Percentiles rank a stretch among this genome's conserved stretches.
phyloP scores from a whole-genome alignment of 2,888 invertebrate genomes.

The Cataglyphis albicans region DNA sequence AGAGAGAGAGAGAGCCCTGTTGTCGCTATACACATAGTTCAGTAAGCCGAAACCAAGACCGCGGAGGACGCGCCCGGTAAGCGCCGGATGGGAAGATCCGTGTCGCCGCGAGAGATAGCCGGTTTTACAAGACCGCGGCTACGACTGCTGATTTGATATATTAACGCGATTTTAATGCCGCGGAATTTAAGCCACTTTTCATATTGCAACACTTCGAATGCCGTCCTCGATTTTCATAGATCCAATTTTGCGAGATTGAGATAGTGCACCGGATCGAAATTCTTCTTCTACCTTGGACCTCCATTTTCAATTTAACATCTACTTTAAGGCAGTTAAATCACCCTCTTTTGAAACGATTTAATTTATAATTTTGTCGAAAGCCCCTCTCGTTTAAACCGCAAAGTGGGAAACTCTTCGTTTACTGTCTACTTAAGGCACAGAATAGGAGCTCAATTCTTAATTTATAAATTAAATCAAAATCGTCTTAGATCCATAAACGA shows the following conservation, averaged over 20 bases:
- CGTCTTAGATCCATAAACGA: not conserved
- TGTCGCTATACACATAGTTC: slow-evolving; percentile 72
- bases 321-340: not conserved
- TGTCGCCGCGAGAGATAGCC: not conserved
- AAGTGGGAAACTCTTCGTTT: not conserved
- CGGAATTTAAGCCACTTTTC: not conserved
- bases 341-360: not conserved
- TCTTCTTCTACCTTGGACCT: not conserved
- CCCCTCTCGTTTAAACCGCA: not conserved
- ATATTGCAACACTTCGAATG: not conserved
- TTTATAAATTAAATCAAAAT: not conserved
- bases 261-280: not conserved
- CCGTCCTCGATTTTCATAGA: not conserved
- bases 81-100: slow-evolving; percentile 40
- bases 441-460: not conserved
- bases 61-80: slow-evolving; percentile 39
- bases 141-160: not conserved
- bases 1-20: slow-evolving; percentile 29
- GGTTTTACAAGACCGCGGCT: slow-evolving; percentile 22
- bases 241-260: not conserved
- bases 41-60: slow-evolving; percentile 76
- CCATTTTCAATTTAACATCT: not conserved
- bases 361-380: not conserved
- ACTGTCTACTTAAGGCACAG: not conserved
- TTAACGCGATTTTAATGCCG: slow-evolving; percentile 30